Evolutionary conservation across 2,797 vertebrate species (phyloP).

Genomic region (Malacoraja senta): DNA sequence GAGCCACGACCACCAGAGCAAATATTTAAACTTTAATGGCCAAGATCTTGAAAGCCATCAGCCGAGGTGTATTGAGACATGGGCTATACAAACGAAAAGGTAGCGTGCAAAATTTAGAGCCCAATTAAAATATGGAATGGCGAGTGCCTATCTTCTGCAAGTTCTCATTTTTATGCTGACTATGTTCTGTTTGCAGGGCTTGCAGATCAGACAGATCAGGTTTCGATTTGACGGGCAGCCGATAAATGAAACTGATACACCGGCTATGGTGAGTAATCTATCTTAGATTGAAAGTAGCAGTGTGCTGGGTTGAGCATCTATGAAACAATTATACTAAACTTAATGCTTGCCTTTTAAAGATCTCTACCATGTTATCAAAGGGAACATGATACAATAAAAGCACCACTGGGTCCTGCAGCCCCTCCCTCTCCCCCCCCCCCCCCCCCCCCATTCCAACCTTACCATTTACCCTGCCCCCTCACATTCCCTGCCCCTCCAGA

Average conservation of each 20-base stretch:
- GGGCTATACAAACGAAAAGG: background rate
- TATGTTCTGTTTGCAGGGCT: conserved; percentile 25
- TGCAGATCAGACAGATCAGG: conserved; percentile 40
- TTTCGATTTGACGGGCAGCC: conserved; percentile 41
- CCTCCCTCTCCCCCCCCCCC: no score
- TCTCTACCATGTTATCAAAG: background rate
- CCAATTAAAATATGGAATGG: background rate
- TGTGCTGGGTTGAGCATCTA: background rate
- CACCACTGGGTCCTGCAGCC: no score
- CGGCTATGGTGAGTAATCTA: conserved; percentile 37
- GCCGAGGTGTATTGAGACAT: background rate
- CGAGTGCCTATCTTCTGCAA: background rate
- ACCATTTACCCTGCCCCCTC: no score
- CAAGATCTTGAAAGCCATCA: background rate
- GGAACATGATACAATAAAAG: background rate
- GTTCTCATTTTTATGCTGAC: background rate
- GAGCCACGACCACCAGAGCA: background rate
- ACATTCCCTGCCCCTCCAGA: no score
- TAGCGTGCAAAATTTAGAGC: background rate
- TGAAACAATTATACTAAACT: background rate
- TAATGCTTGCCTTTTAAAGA: background rate
- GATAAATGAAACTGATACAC: conserved; percentile 40
- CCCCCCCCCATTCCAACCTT: no score
- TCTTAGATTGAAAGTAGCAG: background rate
- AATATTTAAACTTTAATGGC: background rate